Base-by-base conservation (phyloP, 1,140 invertebrate genomes). In the Uloborus diversus region DNA sequence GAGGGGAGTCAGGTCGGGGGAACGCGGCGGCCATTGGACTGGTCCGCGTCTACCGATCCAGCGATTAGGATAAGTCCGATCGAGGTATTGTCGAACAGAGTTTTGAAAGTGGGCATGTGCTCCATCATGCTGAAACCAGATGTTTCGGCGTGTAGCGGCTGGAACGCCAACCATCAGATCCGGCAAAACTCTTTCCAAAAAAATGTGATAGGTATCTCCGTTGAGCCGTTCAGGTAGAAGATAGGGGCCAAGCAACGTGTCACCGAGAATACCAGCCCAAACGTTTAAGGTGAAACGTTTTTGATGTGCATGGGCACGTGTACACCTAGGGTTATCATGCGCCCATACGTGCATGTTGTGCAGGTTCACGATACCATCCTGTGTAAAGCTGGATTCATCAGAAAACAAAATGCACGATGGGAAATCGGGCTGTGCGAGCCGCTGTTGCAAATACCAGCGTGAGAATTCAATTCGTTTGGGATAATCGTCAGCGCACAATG, bases 141-240 rank as follows among this genome's bases (percentile, higher is more conserved):
- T 37, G n/a, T n/a, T 13, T 66, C 23, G 13, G 27, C 33, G 14
- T 14, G 17, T 25, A 11, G 14, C n/a, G 9, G 20, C n/a, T 20
- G 35, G 35, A 37, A 42, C 35, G 14, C 14, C 42, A 25, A 14
- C 35, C 62, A 66, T 25, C n/a, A 66, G 35, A 47, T 42, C 35
- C 23, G 37, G 35, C 35, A 75, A 80, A 4, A 5, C 32, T 23
- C 47, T 33, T 49, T 80, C 2, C 14, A 75, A 56, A 30, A 80
- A 47, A 9, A 33, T 61, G 37, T 2, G 32, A 20, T 80, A 80
- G n/a, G 30, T 56, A 1, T n/a, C 3, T 9, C 33, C 30, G 49
- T 42, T 28, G 2, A 80, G 33, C 17, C 30, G 20, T 27, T 33
- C 4, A 56, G 68, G 56, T 69, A 57, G 9, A 17, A 59, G 13